Base-by-base conservation (phyloP, 2,888 invertebrate species). In the Pammene fasciana region DNA sequence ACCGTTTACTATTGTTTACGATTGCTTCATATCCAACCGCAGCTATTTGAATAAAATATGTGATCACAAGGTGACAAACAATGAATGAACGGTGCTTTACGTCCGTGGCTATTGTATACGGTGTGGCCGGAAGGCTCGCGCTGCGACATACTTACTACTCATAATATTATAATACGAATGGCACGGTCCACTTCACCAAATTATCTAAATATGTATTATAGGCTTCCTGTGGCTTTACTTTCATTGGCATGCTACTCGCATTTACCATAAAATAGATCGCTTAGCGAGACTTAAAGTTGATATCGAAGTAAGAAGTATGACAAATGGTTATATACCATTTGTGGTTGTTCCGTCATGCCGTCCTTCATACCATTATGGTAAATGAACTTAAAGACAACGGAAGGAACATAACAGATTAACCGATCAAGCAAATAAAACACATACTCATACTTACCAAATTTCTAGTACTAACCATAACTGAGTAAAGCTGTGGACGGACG, bases 91-190 rank as follows among this genome's bases (percentile, higher is more conserved):
- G 74, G 75, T 74, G 75, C 43, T 54, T 62, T 50, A 46, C 65
- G 59, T 71, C 62, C 70, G 72, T 72, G 75, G 74, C 75, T 79
- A 82, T 82, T 72, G 71, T 72, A 73, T 71, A 73, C 72, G 81
- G 81, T 80, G 75, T 73, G 77, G 75, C 88, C 88, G 90, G 90
- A 89, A 88, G 86, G 83, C 79, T 80, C 73, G 75, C 82, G 52
- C 16, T 14, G 14, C 50, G 84, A 79, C 85, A 84, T 83, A 86
- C 81, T 70, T 70, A 59, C 50, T 57, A n/a, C 14, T 59, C 41
- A 82, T 84, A 81, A 79, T 78, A 76, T 79, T 79, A 75, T 71
- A 54, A 13, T 34, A 26, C 13, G 70, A 79, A 85, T 83, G 78
- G 86, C 83, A 82, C 86, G 70, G 36, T 14, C 38, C 65, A 83